Base-by-base conservation (phyloP, 1,140 invertebrate species). In the Anthonomus grandis region DNA sequence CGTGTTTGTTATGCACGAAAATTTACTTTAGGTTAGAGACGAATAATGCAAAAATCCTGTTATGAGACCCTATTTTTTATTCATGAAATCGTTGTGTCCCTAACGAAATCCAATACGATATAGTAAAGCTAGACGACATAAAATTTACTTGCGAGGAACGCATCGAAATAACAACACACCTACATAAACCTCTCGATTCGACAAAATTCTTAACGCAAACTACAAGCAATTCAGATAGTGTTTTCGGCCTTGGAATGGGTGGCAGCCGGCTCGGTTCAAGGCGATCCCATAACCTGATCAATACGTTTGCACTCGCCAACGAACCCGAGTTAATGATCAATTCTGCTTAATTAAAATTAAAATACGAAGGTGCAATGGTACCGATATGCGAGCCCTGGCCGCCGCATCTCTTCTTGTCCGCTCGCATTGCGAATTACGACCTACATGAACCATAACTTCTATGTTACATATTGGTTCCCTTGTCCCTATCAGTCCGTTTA, bases 301-400 rank as follows among this genome's bases (percentile, higher is more conserved):
- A 56, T 56, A 48, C 45, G 34, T 56, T 56, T 45, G 37, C 54
- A 56, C 54, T 56, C 54, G 44, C 54, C 45, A 47, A 51, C 47
- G 24, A 27, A 37, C 47, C 22, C 38, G 22, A 51, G 56, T 52
- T 58, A 58, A 58, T 58, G 56, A 58, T 58, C 56, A 51, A 51
- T 58, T 58, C 47, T 52, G 49, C 31, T 58, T 58, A 58, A 58
- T 58, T 58, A 58, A 58, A 58, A 58, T 52, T 58, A 52, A 58
- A 58, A 58, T 58, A 58, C 49, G 56, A 24, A 48, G 45, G 54
- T 50, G 54, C 27, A 48, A 44, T 49, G 34, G 38, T 48, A 38
- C 44, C 41, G 52, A 57, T 57, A 57, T 50, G 46, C 54, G 45
- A 34, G 25, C n/a, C 37, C 37, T 46, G 54, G 50, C 54, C 54